phyloP scores from a whole-genome alignment of 2,797 vertebrate genomes.

The Cottoperca gobio region DNA sequence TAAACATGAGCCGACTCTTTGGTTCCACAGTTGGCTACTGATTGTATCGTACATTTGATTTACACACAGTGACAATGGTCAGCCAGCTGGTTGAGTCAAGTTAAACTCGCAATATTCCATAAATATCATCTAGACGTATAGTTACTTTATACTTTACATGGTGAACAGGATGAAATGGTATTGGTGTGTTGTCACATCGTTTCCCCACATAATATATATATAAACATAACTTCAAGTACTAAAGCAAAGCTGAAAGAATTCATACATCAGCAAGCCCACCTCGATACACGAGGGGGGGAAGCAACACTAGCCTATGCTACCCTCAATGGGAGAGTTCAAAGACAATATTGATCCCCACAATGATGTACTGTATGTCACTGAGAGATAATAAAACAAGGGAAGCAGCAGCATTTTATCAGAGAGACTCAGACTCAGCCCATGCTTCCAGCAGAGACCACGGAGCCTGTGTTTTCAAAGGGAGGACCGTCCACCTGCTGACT shows the following conservation, averaged over 20 bases:
- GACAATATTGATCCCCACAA: constrained; percentile 13
- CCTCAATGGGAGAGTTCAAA: constrained; percentile 11
- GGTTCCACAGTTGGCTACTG: constrained; percentile 37
- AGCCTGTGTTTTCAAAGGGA: constrained; percentile 50
- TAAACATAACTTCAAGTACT: not conserved
- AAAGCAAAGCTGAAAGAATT: constrained; percentile 3
- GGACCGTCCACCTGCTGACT: constrained; percentile 51
- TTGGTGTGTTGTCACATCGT: not conserved
- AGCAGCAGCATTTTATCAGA: constrained; percentile 19
- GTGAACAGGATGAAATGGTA: not conserved
- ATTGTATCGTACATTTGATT: constrained; percentile 24
- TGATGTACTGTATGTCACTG: constrained; percentile 11
- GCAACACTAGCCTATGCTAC: too few species aligned
- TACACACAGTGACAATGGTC: constrained; percentile 8
- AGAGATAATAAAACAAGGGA: constrained; percentile 29
- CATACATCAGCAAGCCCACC: not conserved
- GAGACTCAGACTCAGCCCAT: not conserved
- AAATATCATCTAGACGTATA: not conserved
- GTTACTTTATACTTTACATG: not conserved
- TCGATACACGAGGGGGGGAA: not conserved
- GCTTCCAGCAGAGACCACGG: constrained; percentile 35
- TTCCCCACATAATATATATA: not conserved
- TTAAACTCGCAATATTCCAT: constrained; percentile 10
- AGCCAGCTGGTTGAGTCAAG: constrained; percentile 10
- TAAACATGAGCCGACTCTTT: constrained; percentile 47